Evolutionary conservation across 2,888 invertebrate species (phyloP).

Genomic region (Phaedon cochleariae): DNA sequence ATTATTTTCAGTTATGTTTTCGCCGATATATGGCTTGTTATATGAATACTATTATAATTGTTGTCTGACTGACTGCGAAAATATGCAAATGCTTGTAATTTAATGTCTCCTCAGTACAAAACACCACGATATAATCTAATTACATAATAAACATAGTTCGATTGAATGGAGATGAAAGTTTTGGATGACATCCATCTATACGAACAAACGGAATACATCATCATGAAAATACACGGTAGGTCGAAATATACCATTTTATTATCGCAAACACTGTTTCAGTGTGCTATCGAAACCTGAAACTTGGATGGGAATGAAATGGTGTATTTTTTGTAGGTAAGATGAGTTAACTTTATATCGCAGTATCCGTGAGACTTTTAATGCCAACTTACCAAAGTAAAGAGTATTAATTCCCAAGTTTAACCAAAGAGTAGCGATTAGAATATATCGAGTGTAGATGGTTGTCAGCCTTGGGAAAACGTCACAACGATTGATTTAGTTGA

Average conservation of each 20-base stretch:
- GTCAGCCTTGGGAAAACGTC: slow-evolving; percentile 48
- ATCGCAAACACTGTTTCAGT: too few species aligned
- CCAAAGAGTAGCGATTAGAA: slow-evolving; percentile 31
- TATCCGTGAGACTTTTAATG: neutral
- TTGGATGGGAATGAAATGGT: neutral
- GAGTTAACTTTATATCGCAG: neutral
- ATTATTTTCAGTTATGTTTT: slow-evolving; percentile 54
- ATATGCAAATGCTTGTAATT: slow-evolving; percentile 56
- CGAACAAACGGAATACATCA: slow-evolving; percentile 24
- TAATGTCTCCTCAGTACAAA: slow-evolving; percentile 61
- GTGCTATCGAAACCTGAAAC: too few species aligned
- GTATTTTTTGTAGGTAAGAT: neutral
- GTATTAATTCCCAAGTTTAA: slow-evolving; percentile 25
- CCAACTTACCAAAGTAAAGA: slow-evolving; percentile 30
- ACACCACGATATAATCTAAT: slow-evolving; percentile 60
- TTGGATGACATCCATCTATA: slow-evolving; percentile 35
- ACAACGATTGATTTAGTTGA: slow-evolving; percentile 59
- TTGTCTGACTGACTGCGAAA: slow-evolving; percentile 61
- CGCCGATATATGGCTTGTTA: slow-evolving; percentile 60
- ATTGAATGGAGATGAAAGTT: slow-evolving; percentile 36
- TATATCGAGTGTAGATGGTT: slow-evolving; percentile 31
- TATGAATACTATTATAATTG: slow-evolving; percentile 59
- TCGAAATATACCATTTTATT: neutral
- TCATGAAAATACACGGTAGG: slow-evolving; percentile 9
- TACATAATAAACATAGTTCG: slow-evolving; percentile 48